Percentiles rank a stretch among this genome's conserved stretches.
These are phyloP conservation scores for Euwallacea fornicatus DNA, from an alignment of 1,140 invertebrate genomes.

Conservation along the genomic window DNA sequence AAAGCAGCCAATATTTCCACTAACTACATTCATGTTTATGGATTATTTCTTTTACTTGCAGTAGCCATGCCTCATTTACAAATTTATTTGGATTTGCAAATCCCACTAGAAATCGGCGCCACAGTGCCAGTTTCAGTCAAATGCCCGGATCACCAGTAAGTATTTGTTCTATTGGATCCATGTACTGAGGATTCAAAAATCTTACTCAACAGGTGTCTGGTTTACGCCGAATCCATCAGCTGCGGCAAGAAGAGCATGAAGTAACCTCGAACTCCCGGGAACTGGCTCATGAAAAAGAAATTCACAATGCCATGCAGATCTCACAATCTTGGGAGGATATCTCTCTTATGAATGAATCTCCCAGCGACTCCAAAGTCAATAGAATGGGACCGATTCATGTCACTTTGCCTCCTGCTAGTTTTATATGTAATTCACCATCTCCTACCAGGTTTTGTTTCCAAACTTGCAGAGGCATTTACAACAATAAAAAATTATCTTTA, in stretches of 20 bases:
- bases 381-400: constrained; percentile 52
- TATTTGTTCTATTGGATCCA: constrained; percentile 19
- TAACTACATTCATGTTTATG: no score
- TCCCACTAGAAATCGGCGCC: constrained; percentile 69
- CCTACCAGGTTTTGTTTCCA: constrained; percentile 58
- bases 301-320: constrained; percentile 85
- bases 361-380: constrained; percentile 50
- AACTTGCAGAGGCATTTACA: neutral
- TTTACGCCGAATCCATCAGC: constrained; percentile 79
- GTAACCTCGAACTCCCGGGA: constrained; percentile 78
- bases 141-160: constrained; percentile 60
- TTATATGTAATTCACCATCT: constrained; percentile 65
- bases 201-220: constrained; percentile 58
- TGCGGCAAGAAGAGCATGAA: constrained; percentile 84
- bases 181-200: neutral
- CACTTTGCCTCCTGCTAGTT: constrained; percentile 49
- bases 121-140: constrained; percentile 82
- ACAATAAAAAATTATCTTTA: neutral
- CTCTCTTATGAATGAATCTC: constrained; percentile 68
- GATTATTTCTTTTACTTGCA: constrained; percentile 9
- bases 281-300: constrained; percentile 85
- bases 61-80: constrained; percentile 56
- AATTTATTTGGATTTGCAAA: constrained; percentile 59
- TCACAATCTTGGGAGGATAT: constrained; percentile 89
- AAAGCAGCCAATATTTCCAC: no score